A percentile compares a stretch with the other conserved stretches of the same genome.
Evolutionary conservation across 1,140 invertebrate genomes (phyloP).

Genomic region (Gyrodactylus salaris): DNA sequence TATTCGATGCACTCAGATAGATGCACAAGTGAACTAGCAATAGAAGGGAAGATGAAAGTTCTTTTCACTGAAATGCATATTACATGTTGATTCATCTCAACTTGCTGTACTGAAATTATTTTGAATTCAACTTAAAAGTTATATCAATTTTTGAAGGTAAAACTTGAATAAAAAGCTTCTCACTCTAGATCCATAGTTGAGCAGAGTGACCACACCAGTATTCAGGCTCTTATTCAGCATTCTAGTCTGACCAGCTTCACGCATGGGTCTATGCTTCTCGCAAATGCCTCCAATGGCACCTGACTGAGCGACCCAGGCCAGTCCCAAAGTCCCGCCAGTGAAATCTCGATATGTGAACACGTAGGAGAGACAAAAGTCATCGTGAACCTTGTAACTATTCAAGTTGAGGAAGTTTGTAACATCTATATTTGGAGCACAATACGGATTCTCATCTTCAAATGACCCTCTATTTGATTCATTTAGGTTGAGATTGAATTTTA

Average conservation of each 20-base stretch:
- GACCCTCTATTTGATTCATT: conserved; percentile 8
- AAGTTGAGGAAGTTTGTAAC: conserved; percentile 94
- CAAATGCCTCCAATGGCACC: conserved; percentile 89
- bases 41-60: too few relatives aligned
- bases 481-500: too few relatives aligned
- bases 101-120: too few relatives aligned
- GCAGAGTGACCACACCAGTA: conserved; percentile 91
- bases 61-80: too few relatives aligned
- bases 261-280: conserved; percentile 38
- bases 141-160: too few relatives aligned
- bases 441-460: conserved; percentile 42
- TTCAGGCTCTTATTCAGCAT: conserved; percentile 34
- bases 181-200: conserved; percentile 85
- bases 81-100: too few relatives aligned
- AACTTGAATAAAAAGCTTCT: not conserved
- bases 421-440: conserved; percentile 85
- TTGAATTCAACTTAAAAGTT: too few relatives aligned
- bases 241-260: conserved; percentile 28
- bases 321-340: conserved; percentile 61
- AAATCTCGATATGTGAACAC: conserved; percentile 94
- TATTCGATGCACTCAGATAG: too few relatives aligned
- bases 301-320: conserved; percentile 60
- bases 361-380: conserved; percentile 87
- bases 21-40: too few relatives aligned
- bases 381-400: conserved; percentile 74